Percentiles rank a stretch among this genome's conserved stretches.
phyloP scores from a whole-genome alignment of 2,113 vertebrate species.

The Atherinomorus stipes region DNA sequence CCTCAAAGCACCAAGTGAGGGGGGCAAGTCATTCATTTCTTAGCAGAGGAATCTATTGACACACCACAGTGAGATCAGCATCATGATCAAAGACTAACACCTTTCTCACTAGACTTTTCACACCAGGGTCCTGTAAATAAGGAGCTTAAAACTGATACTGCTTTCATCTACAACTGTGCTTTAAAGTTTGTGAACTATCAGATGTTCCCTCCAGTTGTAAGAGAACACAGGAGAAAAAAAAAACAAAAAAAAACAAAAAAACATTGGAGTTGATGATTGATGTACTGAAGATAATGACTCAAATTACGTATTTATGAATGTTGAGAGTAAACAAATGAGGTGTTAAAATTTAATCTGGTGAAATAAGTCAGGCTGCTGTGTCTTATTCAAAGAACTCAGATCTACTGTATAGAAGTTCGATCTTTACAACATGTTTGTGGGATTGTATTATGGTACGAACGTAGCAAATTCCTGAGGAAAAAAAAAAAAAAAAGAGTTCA shows the following conservation, averaged over 20 bases:
- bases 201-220: neutral
- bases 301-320: neutral
- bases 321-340: neutral
- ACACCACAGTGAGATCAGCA: neutral
- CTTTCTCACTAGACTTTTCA: neutral
- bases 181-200: neutral
- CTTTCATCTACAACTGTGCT: neutral
- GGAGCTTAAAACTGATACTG: neutral
- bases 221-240: no score
- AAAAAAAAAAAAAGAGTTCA: no score
- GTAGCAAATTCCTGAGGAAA: no score
- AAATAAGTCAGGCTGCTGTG: no score
- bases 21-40: neutral
- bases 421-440: neutral
- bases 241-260: no score
- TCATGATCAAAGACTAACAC: slow-evolving; percentile 3
- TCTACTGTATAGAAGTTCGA: neutral
- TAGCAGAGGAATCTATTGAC: slow-evolving; percentile 1
- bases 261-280: no score
- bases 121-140: neutral
- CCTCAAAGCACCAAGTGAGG: neutral
- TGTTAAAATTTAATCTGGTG: neutral
- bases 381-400: no score
- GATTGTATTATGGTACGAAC: no score
- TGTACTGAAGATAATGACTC: neutral